Percentiles rank a stretch among this genome's conserved stretches.
These are phyloP conservation scores for Tetramorium bicarinatum DNA, from an alignment of 2,888 invertebrate genomes.

Conservation along the genomic window DNA sequence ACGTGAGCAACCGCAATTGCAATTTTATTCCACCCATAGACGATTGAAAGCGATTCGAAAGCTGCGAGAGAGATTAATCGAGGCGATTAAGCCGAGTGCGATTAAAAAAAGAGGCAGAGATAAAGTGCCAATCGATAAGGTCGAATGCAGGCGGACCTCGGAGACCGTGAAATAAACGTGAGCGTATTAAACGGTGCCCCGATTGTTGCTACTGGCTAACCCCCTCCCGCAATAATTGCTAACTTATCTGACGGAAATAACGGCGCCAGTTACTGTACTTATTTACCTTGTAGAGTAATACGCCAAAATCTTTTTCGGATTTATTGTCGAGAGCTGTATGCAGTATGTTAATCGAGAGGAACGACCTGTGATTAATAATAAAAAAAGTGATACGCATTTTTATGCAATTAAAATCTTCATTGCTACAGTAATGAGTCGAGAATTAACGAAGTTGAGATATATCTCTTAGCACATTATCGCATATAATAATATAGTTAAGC, in stretches of 20 bases:
- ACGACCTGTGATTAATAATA: not conserved
- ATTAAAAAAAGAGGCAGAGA: constrained; percentile 44
- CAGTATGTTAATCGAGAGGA: not conserved
- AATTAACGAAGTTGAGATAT: constrained; percentile 10
- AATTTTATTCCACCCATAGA: constrained; percentile 22
- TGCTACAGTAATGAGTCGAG: not conserved
- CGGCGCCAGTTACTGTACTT: constrained; percentile 29
- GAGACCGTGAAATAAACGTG: constrained; percentile 7
- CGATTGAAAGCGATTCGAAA: constrained; percentile 39
- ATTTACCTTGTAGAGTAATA: not conserved
- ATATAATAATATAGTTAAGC: not conserved
- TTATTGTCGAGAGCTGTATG: not conserved
- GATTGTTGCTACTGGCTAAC: not conserved
- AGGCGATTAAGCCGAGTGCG: constrained; percentile 36
- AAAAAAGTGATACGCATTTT: not conserved
- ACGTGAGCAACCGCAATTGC: constrained; percentile 6
- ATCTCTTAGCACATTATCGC: not conserved
- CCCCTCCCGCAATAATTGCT: not conserved
- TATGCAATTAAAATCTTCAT: not conserved
- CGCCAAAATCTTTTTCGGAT: not conserved
- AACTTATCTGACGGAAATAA: constrained; percentile 38
- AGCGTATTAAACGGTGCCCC: constrained; percentile 40
- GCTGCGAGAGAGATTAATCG: constrained; percentile 44
- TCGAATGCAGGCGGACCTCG: constrained; percentile 16
- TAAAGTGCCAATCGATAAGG: constrained; percentile 41